Percentiles rank a stretch among this genome's conserved stretches.
phyloP scores from a whole-genome alignment of 2,888 invertebrate genomes.

The Meloe dianella region DNA sequence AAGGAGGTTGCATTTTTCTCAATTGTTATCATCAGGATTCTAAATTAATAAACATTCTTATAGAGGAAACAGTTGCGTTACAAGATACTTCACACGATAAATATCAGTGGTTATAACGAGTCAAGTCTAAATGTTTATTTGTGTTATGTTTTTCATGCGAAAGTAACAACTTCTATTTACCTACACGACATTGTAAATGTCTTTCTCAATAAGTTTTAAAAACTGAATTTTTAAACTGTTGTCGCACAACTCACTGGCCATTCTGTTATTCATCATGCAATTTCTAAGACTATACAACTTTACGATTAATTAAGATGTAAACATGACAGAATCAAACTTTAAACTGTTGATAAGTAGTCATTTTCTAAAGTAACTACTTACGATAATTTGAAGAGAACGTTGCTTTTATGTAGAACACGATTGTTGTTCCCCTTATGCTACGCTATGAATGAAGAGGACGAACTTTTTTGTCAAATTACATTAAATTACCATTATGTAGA shows the following conservation, averaged over 20 bases:
- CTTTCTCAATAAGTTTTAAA: not conserved
- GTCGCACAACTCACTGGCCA: not conserved
- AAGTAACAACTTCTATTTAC: not conserved
- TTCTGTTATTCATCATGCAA: not conserved
- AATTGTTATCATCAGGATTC: too few relatives aligned
- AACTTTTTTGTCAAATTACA: slow-evolving; percentile 39
- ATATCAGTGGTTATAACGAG: too few relatives aligned
- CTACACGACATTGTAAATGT: not conserved
- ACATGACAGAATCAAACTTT: not conserved
- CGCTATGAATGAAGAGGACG: not conserved
- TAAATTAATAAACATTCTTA: too few relatives aligned
- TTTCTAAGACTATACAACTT: not conserved
- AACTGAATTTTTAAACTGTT: not conserved
- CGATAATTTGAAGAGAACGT: not conserved
- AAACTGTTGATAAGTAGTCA: not conserved
- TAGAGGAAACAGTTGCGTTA: too few relatives aligned
- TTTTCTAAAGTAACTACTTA: not conserved
- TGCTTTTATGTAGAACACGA: not conserved
- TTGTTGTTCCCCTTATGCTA: not conserved
- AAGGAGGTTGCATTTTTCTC: slow-evolving; percentile 35
- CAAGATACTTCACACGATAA: too few relatives aligned
- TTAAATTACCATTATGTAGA: slow-evolving; percentile 41
- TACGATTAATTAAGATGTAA: not conserved
- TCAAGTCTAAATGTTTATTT: not conserved
- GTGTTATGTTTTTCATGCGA: not conserved